Conservation (phyloP, 2,888 invertebrate species). For the Tipula lateralis region DNA sequence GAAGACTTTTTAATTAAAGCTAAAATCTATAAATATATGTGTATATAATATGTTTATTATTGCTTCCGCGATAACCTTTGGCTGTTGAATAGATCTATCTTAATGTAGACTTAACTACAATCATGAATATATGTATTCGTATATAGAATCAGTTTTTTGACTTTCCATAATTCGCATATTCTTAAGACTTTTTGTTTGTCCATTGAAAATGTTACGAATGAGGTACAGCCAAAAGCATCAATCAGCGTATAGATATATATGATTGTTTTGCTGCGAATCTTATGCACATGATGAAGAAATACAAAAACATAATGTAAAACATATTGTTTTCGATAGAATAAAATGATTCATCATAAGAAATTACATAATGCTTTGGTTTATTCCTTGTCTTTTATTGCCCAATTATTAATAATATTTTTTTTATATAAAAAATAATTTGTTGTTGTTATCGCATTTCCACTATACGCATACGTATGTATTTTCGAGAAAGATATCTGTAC, state of each 20-base stretch:
- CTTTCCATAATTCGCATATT: not conserved
- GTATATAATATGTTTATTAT: not conserved
- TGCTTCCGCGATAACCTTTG: constrained; percentile 11
- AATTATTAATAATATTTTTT: not conserved
- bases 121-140: not conserved
- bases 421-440: not conserved
- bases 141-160: not conserved
- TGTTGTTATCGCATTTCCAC: not conserved
- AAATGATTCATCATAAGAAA: not conserved
- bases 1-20: not conserved
- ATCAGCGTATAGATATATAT: not conserved
- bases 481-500: not conserved
- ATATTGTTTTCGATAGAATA: not conserved
- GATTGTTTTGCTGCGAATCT: not conserved
- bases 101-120: not conserved
- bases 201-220: not conserved
- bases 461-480: no score
- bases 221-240: not conserved
- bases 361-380: not conserved
- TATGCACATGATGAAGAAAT: not conserved
- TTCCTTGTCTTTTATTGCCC: not conserved
- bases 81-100: not conserved
- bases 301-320: not conserved
- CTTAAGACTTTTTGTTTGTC: not conserved
- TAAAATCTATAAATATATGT: not conserved